Evolutionary conservation across 1,140 invertebrate species (phyloP).

Genomic region (Drosophila nannoptera): DNA sequence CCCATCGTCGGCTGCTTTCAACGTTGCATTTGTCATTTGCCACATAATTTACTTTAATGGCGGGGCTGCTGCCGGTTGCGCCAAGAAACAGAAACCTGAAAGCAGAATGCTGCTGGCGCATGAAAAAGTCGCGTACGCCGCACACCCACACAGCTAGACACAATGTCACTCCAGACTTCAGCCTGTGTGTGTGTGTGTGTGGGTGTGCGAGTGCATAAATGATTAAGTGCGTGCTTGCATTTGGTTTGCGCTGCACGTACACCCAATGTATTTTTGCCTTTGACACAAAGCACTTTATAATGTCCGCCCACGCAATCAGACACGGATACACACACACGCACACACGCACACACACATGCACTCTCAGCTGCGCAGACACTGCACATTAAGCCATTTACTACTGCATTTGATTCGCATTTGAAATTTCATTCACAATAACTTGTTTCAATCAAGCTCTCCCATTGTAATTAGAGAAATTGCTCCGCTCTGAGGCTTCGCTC

Average conservation of each 20-base stretch:
- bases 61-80: slow-evolving; percentile 8
- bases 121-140: slow-evolving; percentile 60
- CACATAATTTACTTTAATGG: slow-evolving; percentile 50
- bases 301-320: slow-evolving; percentile 15
- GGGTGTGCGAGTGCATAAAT: slow-evolving; percentile 45
- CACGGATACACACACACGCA: slow-evolving; percentile 3
- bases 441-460: slow-evolving; percentile 51
- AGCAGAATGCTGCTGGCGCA: slow-evolving; percentile 47
- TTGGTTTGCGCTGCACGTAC: slow-evolving; percentile 60
- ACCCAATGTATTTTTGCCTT: slow-evolving; percentile 64
- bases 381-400: slow-evolving; percentile 32
- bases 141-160: slow-evolving; percentile 17
- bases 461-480: slow-evolving; percentile 32
- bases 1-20: slow-evolving; percentile 22
- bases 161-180: slow-evolving; percentile 13
- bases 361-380: slow-evolving; percentile 7
- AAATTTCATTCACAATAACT: slow-evolving; percentile 14
- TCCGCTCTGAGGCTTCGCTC: not conserved
- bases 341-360: slow-evolving; percentile 12
- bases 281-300: slow-evolving; percentile 74
- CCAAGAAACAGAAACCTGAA: slow-evolving; percentile 38
- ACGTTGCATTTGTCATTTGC: slow-evolving; percentile 44
- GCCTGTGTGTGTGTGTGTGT: slow-evolving; percentile 17
- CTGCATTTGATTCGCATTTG: slow-evolving; percentile 44
- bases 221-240: slow-evolving; percentile 45